Percentiles rank a stretch among this genome's conserved stretches.
These are phyloP conservation scores for crab-eating macaque (Macaca fascicularis) DNA, from an alignment of 2,113 vertebrate species.

Conservation along the genomic window DNA sequence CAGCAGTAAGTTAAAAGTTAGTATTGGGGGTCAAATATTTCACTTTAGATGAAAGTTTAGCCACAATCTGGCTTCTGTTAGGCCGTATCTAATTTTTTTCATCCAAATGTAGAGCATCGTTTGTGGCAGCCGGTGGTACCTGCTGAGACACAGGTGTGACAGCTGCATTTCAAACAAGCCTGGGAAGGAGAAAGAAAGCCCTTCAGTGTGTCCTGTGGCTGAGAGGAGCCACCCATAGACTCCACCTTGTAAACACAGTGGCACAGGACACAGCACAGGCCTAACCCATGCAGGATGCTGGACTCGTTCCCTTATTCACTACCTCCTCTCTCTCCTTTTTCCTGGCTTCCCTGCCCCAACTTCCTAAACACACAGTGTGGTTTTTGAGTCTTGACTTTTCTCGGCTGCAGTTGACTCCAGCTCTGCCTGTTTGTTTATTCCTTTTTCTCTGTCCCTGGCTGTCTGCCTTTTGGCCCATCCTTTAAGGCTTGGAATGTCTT, in stretches of 20 bases:
- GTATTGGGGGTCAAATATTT: background rate
- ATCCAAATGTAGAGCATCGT: background rate
- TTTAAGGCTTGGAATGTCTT: background rate
- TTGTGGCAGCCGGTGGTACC: background rate
- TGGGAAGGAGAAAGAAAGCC: background rate
- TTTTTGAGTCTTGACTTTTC: background rate
- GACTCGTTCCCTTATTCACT: background rate
- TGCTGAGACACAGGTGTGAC: background rate
- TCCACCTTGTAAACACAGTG: background rate
- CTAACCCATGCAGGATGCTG: too few species aligned
- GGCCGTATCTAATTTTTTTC: background rate
- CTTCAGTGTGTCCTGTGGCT: background rate
- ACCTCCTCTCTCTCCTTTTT: background rate
- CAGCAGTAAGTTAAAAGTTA: background rate
- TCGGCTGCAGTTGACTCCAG: background rate
- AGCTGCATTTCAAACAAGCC: background rate
- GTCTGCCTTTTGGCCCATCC: background rate
- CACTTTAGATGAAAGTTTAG: background rate
- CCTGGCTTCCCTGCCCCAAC: background rate
- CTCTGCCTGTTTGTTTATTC: background rate
- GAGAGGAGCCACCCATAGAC: background rate
- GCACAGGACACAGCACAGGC: background rate
- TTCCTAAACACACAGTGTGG: background rate
- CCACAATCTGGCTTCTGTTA: background rate
- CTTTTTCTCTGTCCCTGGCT: background rate